A percentile compares a stretch with the other conserved stretches of the same genome.
Conservation (phyloP, 92 coral and sea anemone genomes). For the Actinostola sp. region DNA sequence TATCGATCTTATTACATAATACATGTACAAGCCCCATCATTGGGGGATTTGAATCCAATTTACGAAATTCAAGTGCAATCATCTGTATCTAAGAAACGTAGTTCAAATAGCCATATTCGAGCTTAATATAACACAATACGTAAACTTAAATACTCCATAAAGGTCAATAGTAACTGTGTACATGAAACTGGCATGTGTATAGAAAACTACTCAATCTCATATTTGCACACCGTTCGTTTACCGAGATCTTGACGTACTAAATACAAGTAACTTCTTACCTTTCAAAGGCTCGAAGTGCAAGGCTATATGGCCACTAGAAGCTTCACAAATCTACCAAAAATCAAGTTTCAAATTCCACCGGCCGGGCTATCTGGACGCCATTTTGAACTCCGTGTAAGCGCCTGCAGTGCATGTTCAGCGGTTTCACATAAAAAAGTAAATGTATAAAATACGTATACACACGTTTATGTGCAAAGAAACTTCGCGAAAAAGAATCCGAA, state of each 20-base stretch:
- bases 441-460: not conserved
- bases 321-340: not conserved
- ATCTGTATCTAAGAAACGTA: not conserved
- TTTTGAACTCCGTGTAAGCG: not conserved
- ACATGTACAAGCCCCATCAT: too few relatives aligned
- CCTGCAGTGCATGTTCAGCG: conserved; percentile 19
- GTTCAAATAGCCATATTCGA: not conserved
- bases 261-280: not conserved
- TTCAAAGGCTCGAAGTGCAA: not conserved
- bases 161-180: too few relatives aligned
- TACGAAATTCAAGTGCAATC: too few relatives aligned
- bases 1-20: too few relatives aligned
- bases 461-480: conserved; percentile 3
- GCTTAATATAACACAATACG: too few relatives aligned
- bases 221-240: not conserved
- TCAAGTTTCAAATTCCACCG: not conserved
- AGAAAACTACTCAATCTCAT: not conserved
- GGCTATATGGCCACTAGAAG: not conserved
- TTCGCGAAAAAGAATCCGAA: not conserved
- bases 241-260: too few relatives aligned
- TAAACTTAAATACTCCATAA: too few relatives aligned
- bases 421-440: not conserved
- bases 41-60: too few relatives aligned
- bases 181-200: too few relatives aligned
- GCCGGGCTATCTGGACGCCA: not conserved